Conservation (phyloP, 2,113 vertebrate species). For the Pontoporia blainvillei region DNA sequence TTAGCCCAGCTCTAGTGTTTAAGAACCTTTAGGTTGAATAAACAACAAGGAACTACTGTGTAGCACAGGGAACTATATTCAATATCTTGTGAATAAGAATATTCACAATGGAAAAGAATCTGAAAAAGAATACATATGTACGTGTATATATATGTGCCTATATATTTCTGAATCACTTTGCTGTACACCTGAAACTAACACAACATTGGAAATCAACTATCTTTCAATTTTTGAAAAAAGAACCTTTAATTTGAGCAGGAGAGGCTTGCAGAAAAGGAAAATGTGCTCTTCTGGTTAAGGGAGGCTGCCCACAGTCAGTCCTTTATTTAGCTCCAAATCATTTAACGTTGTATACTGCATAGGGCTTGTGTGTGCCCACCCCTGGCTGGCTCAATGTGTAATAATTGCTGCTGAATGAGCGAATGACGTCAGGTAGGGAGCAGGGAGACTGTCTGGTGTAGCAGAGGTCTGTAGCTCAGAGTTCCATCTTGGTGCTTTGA, state of each 20-base stretch:
- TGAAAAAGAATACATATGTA: background rate
- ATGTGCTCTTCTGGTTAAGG: background rate
- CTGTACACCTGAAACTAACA: background rate
- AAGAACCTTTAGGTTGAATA: background rate
- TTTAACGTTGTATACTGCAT: fast-evolving
- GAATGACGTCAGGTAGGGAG: no score
- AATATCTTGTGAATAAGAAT: background rate
- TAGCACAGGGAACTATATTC: background rate
- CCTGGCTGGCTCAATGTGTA: background rate
- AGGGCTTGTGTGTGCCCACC: no score
- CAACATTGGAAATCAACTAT: background rate
- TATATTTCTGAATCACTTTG: background rate
- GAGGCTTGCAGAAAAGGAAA: background rate
- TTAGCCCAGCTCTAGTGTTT: background rate
- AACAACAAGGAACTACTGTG: background rate
- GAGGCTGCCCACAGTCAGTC: background rate
- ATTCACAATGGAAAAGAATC: background rate
- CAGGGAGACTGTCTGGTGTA: no score
- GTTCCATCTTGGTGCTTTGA: background rate
- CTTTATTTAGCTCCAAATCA: background rate
- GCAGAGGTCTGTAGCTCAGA: background rate
- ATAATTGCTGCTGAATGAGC: background rate
- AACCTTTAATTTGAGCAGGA: background rate
- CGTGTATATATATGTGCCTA: background rate
- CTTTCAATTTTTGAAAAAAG: background rate